phyloP scores from a whole-genome alignment of 2,797 vertebrate genomes.

The Phataginus tricuspis region DNA sequence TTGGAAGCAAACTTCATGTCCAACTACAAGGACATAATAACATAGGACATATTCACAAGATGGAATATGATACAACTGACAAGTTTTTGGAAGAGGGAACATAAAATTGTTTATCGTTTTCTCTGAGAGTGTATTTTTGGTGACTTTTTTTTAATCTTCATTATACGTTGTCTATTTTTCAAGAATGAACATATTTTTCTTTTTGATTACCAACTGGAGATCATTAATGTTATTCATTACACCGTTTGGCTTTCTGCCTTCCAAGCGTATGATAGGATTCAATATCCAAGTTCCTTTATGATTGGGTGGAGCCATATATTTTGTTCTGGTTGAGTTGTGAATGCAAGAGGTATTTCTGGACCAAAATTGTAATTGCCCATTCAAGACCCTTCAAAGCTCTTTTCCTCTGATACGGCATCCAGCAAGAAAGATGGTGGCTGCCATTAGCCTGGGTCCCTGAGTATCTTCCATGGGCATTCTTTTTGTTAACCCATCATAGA shows the following conservation, averaged over 20 bases:
- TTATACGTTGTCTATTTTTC: background rate
- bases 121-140: background rate
- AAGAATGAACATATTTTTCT: background rate
- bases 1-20: background rate
- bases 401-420: background rate
- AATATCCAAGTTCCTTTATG: background rate
- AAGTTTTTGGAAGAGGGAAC: background rate
- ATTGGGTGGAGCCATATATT: background rate
- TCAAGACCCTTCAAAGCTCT: background rate
- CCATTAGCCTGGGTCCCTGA: background rate
- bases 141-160: slow-evolving; percentile 21
- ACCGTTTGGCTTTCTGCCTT: background rate
- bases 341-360: background rate
- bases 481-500: background rate
- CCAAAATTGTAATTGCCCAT: background rate
- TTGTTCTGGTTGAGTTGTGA: background rate
- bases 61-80: background rate
- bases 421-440: background rate
- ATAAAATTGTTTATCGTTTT: background rate
- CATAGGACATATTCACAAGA: background rate
- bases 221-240: background rate
- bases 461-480: background rate
- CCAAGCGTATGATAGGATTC: background rate
- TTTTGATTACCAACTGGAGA: background rate
- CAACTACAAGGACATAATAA: background rate